A percentile compares a stretch with the other conserved stretches of the same genome.
Conservation (phyloP, 2,797 vertebrate species). For the Crenichthys baileyi region DNA sequence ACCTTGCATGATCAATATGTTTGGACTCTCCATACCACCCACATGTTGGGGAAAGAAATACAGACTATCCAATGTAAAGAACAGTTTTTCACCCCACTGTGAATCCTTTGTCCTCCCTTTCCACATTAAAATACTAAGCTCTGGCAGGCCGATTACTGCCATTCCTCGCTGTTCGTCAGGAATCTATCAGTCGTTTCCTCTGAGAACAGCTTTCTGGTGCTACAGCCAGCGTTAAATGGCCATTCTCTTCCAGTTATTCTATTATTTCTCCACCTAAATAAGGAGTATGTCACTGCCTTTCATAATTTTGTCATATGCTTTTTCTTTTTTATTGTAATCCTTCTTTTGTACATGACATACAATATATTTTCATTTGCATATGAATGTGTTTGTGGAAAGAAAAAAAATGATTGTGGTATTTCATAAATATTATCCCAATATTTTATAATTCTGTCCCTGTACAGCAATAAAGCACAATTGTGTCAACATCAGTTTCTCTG, state of each 20-base stretch:
- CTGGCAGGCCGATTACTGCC: constrained; percentile 46
- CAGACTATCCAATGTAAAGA: constrained; percentile 57
- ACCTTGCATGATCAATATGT: constrained; percentile 52
- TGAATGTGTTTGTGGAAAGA: constrained; percentile 78
- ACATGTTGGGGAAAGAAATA: constrained; percentile 32
- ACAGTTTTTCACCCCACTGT: constrained; percentile 64
- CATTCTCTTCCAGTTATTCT: constrained; percentile 19
- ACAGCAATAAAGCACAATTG: constrained; percentile 87
- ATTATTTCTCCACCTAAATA: constrained; percentile 48
- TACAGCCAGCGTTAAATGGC: constrained; percentile 41
- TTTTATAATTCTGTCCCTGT: constrained; percentile 85
- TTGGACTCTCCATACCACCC: constrained; percentile 23
- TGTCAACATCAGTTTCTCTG: constrained; percentile 61
- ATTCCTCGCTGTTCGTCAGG: constrained; percentile 49
- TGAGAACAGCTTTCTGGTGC: constrained; percentile 62
- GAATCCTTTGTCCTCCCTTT: constrained; percentile 39
- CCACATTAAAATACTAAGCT: constrained; percentile 19
- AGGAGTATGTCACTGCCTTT: constrained; percentile 70
- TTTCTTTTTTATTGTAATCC: constrained; percentile 49
- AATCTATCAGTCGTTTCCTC: constrained; percentile 43
- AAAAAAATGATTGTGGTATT: constrained; percentile 72
- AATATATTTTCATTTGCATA: constrained; percentile 74
- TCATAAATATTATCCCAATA: constrained; percentile 80
- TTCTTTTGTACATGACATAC: constrained; percentile 78
- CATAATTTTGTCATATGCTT: constrained; percentile 49